Evolutionary conservation across 2,888 invertebrate species (phyloP), one percentile per base, ranked within the genome.

Genomic region (Drosophila mayaguana): DNA sequence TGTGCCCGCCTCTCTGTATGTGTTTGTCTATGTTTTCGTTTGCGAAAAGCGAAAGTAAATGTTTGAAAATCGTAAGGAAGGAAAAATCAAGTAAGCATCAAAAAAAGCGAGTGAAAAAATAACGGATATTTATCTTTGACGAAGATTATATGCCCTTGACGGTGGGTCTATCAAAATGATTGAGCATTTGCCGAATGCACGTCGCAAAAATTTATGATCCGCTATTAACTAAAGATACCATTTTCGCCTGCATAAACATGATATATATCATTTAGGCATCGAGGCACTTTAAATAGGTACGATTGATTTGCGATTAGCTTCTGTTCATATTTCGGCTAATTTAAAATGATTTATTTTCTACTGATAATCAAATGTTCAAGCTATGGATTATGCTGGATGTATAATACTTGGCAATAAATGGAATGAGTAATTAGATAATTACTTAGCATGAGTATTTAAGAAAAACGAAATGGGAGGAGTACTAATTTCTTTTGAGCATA

Each of bases 41-140:
- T 75, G 87, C 81, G 68, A 88, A 88, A 86, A 88, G 87, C 84
- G 89, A 88, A 86, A 86, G 86, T 86, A 89, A 86, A 89, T 84
- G 89, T 86, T 87, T 87, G 88, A 86, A 89, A 89, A 89, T 89
- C 88, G 82, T 79, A 87, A 85, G 88, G 83, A 88, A 85, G 86
- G 77, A 84, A 85, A 84, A 84, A 84, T 84, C 84, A 84, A 84
- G 80, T 82, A 88, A 88, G 84, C 78, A 88, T 87, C 80, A 68
- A 65, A 65, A 61, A 62, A 68, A 69, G 63, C 57, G 51, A 64
- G n/a, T 36, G 36, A 38, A 16, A 14, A 78, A 67, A 28, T 28
- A 28, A 28, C 28, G 53, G 50, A 59, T 66, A 75, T 72, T 78
- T 79, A 74, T 79, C 67, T 78, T 79, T 79, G 62, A 32, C 79